Conservation (phyloP, 2,888 invertebrate species). For the Eledona agricola region DNA sequence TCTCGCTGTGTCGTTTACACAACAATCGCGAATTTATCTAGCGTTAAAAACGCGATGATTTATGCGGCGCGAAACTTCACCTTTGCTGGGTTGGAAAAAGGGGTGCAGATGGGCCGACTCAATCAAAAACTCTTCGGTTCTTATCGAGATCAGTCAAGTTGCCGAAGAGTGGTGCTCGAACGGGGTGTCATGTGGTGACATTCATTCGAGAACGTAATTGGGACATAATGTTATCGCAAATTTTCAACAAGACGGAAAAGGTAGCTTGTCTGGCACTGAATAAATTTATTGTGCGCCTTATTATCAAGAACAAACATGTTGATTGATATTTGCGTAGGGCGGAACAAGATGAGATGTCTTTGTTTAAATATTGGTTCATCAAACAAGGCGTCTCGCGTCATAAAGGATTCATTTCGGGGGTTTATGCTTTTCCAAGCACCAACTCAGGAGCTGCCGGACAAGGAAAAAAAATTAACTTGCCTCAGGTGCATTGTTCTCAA, state of each 20-base stretch:
- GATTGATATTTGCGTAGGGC: slow-evolving; percentile 39
- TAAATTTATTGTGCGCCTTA: slow-evolving; percentile 34
- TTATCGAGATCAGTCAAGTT: slow-evolving; percentile 60
- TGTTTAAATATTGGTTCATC: slow-evolving; percentile 39
- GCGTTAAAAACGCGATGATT: slow-evolving; percentile 36
- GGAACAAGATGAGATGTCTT: slow-evolving; percentile 39
- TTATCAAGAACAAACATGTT: slow-evolving; percentile 37
- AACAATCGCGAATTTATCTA: slow-evolving; percentile 33
- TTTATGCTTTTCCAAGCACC: slow-evolving; percentile 17
- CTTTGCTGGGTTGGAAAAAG: slow-evolving; percentile 11
- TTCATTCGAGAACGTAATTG: slow-evolving; percentile 42
- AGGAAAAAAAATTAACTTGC: no score
- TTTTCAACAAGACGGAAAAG: slow-evolving; percentile 2
- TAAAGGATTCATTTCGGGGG: slow-evolving; percentile 35
- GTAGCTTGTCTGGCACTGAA: slow-evolving; percentile 14
- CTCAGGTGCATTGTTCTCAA: no score
- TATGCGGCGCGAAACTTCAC: slow-evolving; percentile 15
- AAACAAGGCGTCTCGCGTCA: slow-evolving; percentile 34
- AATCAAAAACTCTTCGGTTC: slow-evolving; percentile 44
- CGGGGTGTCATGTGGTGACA: slow-evolving; percentile 55
- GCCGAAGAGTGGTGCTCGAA: slow-evolving; percentile 56
- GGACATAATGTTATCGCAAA: slow-evolving; percentile 28
- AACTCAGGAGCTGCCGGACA: no score
- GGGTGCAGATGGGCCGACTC: slow-evolving; percentile 25
- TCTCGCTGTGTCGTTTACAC: slow-evolving; percentile 21